phyloP scores from a whole-genome alignment of 1,140 invertebrate species.

The Sinonovacula constricta region DNA sequence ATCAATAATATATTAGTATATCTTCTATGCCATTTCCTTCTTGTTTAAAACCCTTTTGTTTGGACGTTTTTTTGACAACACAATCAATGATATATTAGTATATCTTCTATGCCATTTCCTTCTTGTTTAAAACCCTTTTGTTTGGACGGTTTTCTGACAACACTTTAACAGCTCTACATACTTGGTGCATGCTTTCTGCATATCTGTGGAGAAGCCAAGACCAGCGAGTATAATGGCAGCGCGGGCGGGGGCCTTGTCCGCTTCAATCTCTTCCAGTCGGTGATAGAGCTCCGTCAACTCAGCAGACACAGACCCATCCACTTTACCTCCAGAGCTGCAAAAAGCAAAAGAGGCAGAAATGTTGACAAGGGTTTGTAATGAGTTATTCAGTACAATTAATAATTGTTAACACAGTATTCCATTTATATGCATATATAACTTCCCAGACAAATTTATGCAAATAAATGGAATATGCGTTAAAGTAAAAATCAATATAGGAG shows the following conservation, averaged over 20 bases:
- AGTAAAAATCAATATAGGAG: no score
- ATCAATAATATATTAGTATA: not conserved
- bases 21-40: not conserved
- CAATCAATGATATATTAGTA: not conserved
- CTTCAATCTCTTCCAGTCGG: constrained; percentile 94
- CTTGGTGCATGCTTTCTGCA: constrained; percentile 92
- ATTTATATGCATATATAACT: no score
- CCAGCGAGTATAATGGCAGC: constrained; percentile 95
- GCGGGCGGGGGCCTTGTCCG: constrained; percentile 92
- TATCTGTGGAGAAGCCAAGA: constrained; percentile 93
- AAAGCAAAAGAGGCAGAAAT: no score
- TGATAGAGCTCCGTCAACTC: constrained; percentile 87
- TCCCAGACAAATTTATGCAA: no score
- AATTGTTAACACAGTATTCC: no score
- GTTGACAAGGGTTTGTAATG: no score
- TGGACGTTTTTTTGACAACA: not conserved
- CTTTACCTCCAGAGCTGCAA: no score
- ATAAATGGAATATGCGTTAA: no score
- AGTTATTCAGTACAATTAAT: no score
- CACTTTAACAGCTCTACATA: constrained; percentile 55
- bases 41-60: not conserved
- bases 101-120: not conserved
- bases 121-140: not conserved
- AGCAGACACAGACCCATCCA: no score
- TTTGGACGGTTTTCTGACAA: not conserved